Base-by-base conservation (phyloP, 2,797 vertebrate species). In the Salmo trutta region DNA sequence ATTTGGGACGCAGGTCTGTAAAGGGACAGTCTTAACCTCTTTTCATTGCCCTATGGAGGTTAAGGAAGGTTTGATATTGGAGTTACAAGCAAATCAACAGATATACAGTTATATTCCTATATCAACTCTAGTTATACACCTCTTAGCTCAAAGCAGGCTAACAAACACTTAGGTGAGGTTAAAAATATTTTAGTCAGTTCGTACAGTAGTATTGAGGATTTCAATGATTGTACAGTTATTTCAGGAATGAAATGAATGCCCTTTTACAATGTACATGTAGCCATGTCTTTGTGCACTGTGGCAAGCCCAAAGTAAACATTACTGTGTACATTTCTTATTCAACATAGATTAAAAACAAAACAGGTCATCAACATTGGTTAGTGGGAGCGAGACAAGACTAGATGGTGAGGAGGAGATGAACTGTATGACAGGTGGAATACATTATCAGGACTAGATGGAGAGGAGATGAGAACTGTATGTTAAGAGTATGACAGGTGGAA, bases 301-400 rank as follows among this genome's bases (percentile, higher is more conserved):
- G 75, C 81, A 82, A 64, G 59, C 59, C 24, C n/a, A 3, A 81
- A 80, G 36, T 81, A 83, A 82, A 89, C 90, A 91, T 90, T 91
- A 87, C 86, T 33, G 29, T 59, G 10, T 33, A 66, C 6, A 12
- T 86, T 82, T 89, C 84, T 84, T 82, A 83, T 87, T 77, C 52
- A 83, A 85, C 56, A 81, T 8, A 71, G 36, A 19, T 59, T 31
- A 51, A 65, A 73, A 72, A 79, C 71, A 76, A 83, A 67, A 85
- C 47, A 33, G 82, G 82, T 82, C 67, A 80, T 72, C 27, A 77
- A 71, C 74, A 56, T 29, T 76, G 36, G 54, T 71, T 73, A 78
- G 2, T 47, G 41, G 10, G 65, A 78, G 71, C 83, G 76, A 83
- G 12, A 69, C 29, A 24, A 79, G 59, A 80, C 36, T n/a, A 14